Percentiles rank a stretch among this genome's conserved stretches.
These are phyloP conservation scores for Eupithecia dodoneata DNA, from an alignment of 2,888 invertebrate genomes.

Conservation along the genomic window DNA sequence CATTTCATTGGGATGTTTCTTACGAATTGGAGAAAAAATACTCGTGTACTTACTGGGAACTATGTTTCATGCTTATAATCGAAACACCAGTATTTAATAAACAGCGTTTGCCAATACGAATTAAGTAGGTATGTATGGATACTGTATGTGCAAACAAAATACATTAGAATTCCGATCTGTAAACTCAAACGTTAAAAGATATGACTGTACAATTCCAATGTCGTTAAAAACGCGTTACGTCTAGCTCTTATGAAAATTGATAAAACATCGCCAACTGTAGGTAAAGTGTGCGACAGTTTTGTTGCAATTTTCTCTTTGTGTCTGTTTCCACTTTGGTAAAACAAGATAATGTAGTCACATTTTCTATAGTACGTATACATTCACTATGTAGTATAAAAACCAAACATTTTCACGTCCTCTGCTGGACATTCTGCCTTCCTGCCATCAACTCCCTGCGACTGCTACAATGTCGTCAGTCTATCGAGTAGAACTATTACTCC, in stretches of 20 bases:
- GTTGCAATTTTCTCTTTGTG: slow-evolving; percentile 7
- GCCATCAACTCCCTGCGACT: not conserved
- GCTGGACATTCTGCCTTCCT: not conserved
- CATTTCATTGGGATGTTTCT: not conserved
- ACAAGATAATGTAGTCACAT: not conserved
- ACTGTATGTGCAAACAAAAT: not conserved
- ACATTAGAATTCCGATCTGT: slow-evolving; percentile 1
- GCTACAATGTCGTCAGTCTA: not conserved
- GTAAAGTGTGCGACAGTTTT: slow-evolving; percentile 14
- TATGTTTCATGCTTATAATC: not conserved
- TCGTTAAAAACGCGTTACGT: slow-evolving; percentile 35
- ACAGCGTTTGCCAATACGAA: not conserved
- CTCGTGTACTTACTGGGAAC: not conserved
- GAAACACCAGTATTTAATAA: not conserved
- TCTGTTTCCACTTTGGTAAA: not conserved
- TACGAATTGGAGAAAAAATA: not conserved
- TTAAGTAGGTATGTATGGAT: not conserved
- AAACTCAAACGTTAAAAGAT: slow-evolving; percentile 12
- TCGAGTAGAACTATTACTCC: not conserved
- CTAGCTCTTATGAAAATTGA: slow-evolving; percentile 27
- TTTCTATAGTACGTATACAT: not conserved
- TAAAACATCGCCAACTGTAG: slow-evolving; percentile 13
- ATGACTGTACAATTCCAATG: slow-evolving; percentile 11
- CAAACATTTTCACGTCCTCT: too few relatives aligned
- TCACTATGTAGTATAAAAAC: too few relatives aligned